A percentile compares a stretch with the other conserved stretches of the same genome.
These are phyloP conservation scores for Rafetus swinhoei DNA, from an alignment of 2,113 vertebrate genomes.

Conservation along the genomic window DNA sequence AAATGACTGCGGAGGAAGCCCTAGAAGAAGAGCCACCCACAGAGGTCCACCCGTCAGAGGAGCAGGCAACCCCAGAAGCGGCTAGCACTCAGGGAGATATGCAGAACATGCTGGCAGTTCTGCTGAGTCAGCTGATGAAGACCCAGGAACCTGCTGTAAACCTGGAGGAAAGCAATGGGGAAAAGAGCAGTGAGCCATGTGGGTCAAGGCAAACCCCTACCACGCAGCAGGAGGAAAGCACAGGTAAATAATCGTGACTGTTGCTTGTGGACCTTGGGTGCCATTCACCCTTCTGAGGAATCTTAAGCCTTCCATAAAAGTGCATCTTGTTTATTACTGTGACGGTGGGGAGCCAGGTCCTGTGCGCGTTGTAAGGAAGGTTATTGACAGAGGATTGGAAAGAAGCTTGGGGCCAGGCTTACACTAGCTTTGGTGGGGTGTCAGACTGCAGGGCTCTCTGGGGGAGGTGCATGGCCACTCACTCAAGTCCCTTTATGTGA, in stretches of 20 bases:
- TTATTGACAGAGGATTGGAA: neutral
- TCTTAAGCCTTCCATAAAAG: fast-evolving
- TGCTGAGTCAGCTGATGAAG: constrained; percentile 95
- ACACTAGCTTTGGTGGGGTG: neutral
- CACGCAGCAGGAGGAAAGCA: constrained; percentile 78
- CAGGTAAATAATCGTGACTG: constrained; percentile 77
- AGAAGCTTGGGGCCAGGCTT: neutral
- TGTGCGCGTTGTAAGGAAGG: fast-evolving
- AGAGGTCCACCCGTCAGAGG: constrained; percentile 76
- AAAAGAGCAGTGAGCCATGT: constrained; percentile 86
- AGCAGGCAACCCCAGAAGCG: constrained; percentile 79
- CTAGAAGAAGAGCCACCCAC: constrained; percentile 74
- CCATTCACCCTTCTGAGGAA: constrained; percentile 24
- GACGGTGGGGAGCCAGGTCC: fast-evolving
- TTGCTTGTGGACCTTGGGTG: constrained; percentile 61
- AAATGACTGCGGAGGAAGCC: constrained; percentile 65
- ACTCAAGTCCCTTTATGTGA: neutral
- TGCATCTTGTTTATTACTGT: neutral
- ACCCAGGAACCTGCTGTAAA: constrained; percentile 86
- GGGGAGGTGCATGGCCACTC: neutral
- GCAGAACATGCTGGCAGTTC: constrained; percentile 92
- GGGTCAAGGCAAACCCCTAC: constrained; percentile 78
- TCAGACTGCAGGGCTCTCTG: neutral
- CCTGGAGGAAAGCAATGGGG: constrained; percentile 92
- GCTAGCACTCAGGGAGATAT: constrained; percentile 89